Evolutionary conservation across 2,888 invertebrate genomes (phyloP), one percentile per base, ranked within the genome.

Genomic region (Acanthosoma haemorrhoidale): DNA sequence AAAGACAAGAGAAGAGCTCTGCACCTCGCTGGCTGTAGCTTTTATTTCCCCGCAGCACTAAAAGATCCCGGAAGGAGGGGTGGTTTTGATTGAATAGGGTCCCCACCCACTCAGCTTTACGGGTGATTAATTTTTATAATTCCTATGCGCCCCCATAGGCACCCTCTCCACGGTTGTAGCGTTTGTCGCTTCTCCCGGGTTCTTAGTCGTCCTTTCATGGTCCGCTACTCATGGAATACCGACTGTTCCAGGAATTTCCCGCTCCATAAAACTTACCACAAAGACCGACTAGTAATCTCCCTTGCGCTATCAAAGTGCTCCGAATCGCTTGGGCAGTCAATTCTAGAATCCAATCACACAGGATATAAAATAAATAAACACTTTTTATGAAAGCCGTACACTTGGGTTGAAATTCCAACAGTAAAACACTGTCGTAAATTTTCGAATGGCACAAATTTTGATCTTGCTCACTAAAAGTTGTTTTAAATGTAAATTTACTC

Each of bases 101-200:
- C 51, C 43, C 51, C 51, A n/a, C 13, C 25, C 51, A 18, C 25
- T 51, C n/a, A n/a, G n/a, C n/a, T 51, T 51, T 25, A 51, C 51
- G 51, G 51, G 51, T 51, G 51, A 51, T 51, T 51, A 51, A 51
- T 51, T 51, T 51, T 29, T 51, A 51, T 51, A 51, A 51, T 51
- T 51, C 51, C 51, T 51, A 21, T 5, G 18, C n/a, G 13, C 25
- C 43, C 21, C 43, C 21, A 1, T 16, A n/a, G 51, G 51, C 21
- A 6, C 25, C n/a, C 6, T 6, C n/a, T 25, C 51, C 51, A n/a
- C n/a, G n/a, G n/a, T n/a, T n/a, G n/a, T n/a, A n/a, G n/a, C n/a
- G n/a, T n/a, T n/a, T n/a, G n/a, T n/a, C n/a, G n/a, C n/a, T n/a
- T n/a, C 51, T 25, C 29, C 51, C 29, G 51, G 25, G 29, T 51